These are phyloP conservation scores for Neocrepidodera transversa DNA, from an alignment of 2,888 invertebrate genomes.

Conservation along the genomic window DNA sequence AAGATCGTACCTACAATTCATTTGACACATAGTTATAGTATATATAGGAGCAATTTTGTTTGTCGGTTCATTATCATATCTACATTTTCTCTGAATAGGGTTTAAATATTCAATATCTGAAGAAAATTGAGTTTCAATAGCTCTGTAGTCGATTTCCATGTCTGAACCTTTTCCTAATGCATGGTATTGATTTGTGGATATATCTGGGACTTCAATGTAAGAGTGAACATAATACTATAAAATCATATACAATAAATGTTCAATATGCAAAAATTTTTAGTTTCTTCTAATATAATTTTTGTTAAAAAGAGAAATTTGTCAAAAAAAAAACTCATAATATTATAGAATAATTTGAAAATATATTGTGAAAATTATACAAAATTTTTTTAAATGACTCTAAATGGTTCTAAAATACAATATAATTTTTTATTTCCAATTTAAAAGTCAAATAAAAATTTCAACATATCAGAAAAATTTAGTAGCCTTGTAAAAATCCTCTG, in stretches of 20 bases:
- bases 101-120: slow-evolving; percentile 60
- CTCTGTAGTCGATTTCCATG: slow-evolving; percentile 57
- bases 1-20: slow-evolving; percentile 64
- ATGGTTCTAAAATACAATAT: too few relatives aligned
- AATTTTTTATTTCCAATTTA: too few relatives aligned
- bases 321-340: too few relatives aligned
- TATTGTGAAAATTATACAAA: too few relatives aligned
- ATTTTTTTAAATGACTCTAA: too few relatives aligned
- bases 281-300: too few relatives aligned
- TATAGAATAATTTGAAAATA: not conserved
- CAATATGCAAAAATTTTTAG: too few relatives aligned
- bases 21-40: slow-evolving; percentile 66
- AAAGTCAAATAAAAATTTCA: too few relatives aligned
- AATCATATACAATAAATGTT: too few relatives aligned
- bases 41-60: slow-evolving; percentile 60
- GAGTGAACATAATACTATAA: slow-evolving; percentile 68
- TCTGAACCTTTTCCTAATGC: slow-evolving; percentile 58
- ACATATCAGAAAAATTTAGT: too few relatives aligned
- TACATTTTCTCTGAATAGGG: slow-evolving; percentile 63
- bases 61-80: slow-evolving; percentile 65
- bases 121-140: slow-evolving; percentile 63
- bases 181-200: slow-evolving; percentile 52
- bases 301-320: too few relatives aligned
- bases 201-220: slow-evolving; percentile 65
- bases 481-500: too few relatives aligned